Conservation (phyloP, 2,113 vertebrate genomes). For the Herpailurus yagouaroundi region DNA sequence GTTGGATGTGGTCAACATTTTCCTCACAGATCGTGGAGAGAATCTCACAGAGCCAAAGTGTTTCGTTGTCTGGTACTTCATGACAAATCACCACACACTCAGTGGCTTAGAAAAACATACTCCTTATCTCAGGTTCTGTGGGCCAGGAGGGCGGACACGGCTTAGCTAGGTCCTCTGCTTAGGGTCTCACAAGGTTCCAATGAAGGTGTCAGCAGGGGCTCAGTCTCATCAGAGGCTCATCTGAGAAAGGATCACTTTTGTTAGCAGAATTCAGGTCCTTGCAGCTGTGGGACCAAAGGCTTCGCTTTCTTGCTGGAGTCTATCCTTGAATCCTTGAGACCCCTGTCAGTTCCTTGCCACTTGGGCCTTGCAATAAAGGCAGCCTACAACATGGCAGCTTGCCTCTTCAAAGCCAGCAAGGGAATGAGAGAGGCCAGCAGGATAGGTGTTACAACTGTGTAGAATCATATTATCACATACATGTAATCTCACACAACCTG, state of each 20-base stretch:
- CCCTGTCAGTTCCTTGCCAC: background rate
- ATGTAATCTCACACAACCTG: background rate
- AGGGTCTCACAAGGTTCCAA: background rate
- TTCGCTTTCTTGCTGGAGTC: background rate
- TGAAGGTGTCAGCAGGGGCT: background rate
- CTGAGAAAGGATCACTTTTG: background rate
- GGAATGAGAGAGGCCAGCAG: background rate
- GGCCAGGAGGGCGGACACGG: background rate
- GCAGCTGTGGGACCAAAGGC: background rate
- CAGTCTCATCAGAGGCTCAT: background rate
- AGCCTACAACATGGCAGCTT: background rate
- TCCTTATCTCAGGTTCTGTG: background rate
- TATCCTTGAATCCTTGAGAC: background rate
- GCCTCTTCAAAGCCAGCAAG: background rate
- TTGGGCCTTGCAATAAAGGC: background rate
- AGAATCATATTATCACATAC: background rate
- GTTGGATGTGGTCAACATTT: background rate
- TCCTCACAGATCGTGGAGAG: background rate
- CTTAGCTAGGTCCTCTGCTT: background rate
- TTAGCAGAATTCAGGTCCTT: background rate
- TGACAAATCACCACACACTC: background rate
- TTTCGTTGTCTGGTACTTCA: background rate
- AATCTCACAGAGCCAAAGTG: background rate
- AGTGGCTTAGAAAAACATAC: background rate
- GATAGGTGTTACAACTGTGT: background rate